Base-by-base conservation (phyloP, 2,797 vertebrate species). In the Mormyrops attenuatus region DNA sequence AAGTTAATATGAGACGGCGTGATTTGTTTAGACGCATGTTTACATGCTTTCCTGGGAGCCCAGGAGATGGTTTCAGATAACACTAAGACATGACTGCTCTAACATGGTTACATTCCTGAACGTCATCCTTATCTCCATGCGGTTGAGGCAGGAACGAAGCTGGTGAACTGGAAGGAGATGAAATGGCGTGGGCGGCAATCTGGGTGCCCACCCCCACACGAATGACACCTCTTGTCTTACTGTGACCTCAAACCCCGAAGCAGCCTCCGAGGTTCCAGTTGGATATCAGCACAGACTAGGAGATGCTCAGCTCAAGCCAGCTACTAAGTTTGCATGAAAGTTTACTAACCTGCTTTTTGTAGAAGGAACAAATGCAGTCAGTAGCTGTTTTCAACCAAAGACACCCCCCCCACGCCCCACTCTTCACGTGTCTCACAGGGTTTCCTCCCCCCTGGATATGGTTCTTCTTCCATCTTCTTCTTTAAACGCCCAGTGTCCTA, bases 391-490 rank as follows among this genome's bases (percentile, higher is more conserved):
- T 20, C 53, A 30, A 6, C 30, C 11, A 41, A 7, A 34, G 1
- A 34, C 50, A 90, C 91, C 94, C 93, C 66, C 80, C 86, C 38
- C 77, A 69, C 26, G 1, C 15, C 77, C 5, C 13, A 47, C 4
- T 0, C 13, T 5, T 0, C 73, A 44, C 41, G 44, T 44, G 13
- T 6, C 30, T 47, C 17, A 17, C 41, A 84, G 34, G 20, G 20
- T n/a, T 15, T n/a, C 17, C 6, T n/a, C 80, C 80, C 38, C 26
- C 38, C 2, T 0, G 0, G 30, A 73, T 38, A 34, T 11, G 63
- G 26, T 34, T 69, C 63, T 69, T 22, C 63, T 69, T 69, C 63
- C 63, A 26, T 77, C 69, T 77, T 41, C 26, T 69, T 34, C 26
- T 69, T 30, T 69, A 69, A 69, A 69, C 11, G 26, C 63, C 63